Evolutionary conservation across 2,888 invertebrate species (phyloP), one percentile per base, ranked within the genome.

Genomic region (Hetaerina titia): DNA sequence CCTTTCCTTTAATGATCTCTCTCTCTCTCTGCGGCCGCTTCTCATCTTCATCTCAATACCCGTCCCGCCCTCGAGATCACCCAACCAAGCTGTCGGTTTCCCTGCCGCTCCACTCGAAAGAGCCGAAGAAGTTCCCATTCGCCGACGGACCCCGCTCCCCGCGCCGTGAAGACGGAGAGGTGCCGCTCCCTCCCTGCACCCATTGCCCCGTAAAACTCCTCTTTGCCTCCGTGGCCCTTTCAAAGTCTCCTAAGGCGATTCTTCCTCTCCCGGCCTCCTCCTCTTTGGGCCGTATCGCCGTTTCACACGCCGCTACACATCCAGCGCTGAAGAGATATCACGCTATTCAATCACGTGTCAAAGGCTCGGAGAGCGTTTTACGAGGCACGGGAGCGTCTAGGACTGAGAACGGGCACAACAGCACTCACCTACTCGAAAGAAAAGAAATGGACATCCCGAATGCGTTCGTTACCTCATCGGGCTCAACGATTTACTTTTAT

Each of bases 271-370:
- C 45, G 45, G 45, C 2, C 45, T 45, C 45, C 45, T 45, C 45
- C 81, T 31, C 15, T n/a, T 13, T 5, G 22, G 31, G 81, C 4
- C 81, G 81, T 81, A 81, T 81, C 92, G 74, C 92, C 45, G 92
- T 56, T 92, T 92, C 92, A 92, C 92, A 74, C 92, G n/a, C 92
- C 92, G 74, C 92, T 92, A 69, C 45, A 90, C 90, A 63, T 90
- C 63, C 90, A 60, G 56, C 9, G n/a, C 92, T 19, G 9, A 22
- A 92, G 92, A 92, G 64, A 92, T 92, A 81, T 69, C 56, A n/a
- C 92, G 92, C 92, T n/a, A 92, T 92, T 92, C 92, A 92, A 92
- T 92, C 92, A 92, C 92, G 74, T 92, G 74, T 69, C 92, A 92
- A 92, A 92, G 92, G 92, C 64, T 90, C 31, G 31, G 22, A 11